Evolutionary conservation across 2,113 vertebrate genomes (phyloP).

Genomic region (Tenrec ecaudatus): DNA sequence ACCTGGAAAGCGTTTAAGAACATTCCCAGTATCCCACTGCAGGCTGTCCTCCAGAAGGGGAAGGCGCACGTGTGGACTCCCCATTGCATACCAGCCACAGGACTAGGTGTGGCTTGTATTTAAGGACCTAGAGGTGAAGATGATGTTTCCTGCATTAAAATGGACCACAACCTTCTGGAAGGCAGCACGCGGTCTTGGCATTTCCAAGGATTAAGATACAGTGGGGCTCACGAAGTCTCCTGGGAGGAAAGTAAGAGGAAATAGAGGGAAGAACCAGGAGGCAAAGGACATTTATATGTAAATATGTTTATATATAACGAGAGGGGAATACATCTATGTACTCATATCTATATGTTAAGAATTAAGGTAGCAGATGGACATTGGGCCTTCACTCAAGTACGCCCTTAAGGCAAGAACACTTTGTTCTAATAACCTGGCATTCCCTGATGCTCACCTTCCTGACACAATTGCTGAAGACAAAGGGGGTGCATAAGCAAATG

Average conservation of each 20-base stretch:
- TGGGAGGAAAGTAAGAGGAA: not conserved
- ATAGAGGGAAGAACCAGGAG: no score
- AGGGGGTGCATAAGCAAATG: no score
- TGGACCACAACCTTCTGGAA: not conserved
- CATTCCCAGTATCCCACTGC: slow-evolving; percentile 26
- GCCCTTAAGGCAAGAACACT: no score
- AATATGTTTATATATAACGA: no score
- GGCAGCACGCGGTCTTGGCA: not conserved
- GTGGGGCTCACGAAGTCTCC: not conserved
- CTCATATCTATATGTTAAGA: no score
- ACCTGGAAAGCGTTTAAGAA: slow-evolving; percentile 61
- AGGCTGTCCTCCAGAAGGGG: not conserved
- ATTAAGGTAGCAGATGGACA: no score
- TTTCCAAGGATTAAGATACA: not conserved
- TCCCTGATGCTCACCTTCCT: no score
- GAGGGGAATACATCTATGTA: no score
- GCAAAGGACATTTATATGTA: no score
- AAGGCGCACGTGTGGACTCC: not conserved
- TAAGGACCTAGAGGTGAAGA: not conserved
- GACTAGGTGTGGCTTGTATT: not conserved
- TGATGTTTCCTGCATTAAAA: not conserved
- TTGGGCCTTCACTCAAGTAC: no score
- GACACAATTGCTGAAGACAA: no score
- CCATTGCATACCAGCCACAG: not conserved
- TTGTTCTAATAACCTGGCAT: no score